These are phyloP conservation scores for Vidua macroura DNA, from an alignment of 2,113 vertebrate species.

Conservation along the genomic window DNA sequence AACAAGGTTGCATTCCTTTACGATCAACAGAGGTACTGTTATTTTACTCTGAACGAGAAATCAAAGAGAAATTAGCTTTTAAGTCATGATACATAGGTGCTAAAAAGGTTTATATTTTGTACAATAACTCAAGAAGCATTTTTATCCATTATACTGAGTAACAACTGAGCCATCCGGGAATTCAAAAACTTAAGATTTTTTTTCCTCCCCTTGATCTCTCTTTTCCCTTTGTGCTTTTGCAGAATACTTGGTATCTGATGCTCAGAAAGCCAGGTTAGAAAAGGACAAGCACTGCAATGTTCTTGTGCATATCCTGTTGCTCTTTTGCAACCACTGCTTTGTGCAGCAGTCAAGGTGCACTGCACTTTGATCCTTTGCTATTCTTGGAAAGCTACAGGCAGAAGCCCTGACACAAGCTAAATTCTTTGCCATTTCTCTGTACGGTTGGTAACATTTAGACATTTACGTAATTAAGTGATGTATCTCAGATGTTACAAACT, in stretches of 20 bases:
- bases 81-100: background rate
- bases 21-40: background rate
- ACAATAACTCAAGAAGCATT: background rate
- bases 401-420: background rate
- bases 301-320: background rate
- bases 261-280: background rate
- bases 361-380: background rate
- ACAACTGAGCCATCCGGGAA: background rate
- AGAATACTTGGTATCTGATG: background rate
- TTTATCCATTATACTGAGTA: background rate
- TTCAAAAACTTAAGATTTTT: accelerated
- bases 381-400: background rate
- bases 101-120: background rate
- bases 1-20: background rate
- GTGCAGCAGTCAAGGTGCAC: background rate
- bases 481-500: background rate
- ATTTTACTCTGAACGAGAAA: background rate
- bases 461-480: background rate
- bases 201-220: background rate
- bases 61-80: background rate
- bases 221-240: background rate
- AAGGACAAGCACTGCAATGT: background rate
- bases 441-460: background rate
- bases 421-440: background rate
- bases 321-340: background rate